Evolutionary conservation across 2,113 vertebrate species (phyloP).

Genomic region (Sebastes fasciatus): DNA sequence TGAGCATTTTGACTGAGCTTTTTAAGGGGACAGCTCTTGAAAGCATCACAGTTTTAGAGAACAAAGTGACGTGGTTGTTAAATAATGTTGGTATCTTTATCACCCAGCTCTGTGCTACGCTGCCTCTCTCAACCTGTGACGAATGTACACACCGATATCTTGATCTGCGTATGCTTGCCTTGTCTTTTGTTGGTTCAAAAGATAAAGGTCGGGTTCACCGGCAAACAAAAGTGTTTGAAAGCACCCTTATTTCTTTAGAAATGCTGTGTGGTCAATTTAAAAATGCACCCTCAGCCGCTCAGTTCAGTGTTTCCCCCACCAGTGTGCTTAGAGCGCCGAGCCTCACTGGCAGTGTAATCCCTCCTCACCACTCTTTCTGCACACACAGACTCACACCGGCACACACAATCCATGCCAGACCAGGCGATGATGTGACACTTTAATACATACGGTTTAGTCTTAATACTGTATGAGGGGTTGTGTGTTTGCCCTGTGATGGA

Average conservation of each 20-base stretch:
- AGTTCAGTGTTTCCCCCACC: constrained; percentile 17
- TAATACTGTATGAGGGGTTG: background rate
- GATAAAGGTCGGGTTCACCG: constrained; percentile 43
- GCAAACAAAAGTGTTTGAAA: constrained; percentile 59
- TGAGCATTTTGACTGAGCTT: background rate
- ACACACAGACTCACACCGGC: constrained; percentile 31
- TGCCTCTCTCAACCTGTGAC: background rate
- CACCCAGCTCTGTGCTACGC: background rate
- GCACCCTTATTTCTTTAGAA: constrained; percentile 62
- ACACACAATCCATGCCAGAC: constrained; percentile 24
- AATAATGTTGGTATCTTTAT: background rate
- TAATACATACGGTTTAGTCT: background rate
- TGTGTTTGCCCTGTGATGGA: constrained; percentile 1
- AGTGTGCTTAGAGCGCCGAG: constrained; percentile 39
- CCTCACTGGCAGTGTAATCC: constrained; percentile 60
- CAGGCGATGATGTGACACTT: constrained; percentile 6
- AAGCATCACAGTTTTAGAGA: background rate
- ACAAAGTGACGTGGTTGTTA: background rate
- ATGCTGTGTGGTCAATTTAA: constrained; percentile 78
- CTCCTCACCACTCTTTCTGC: constrained; percentile 44
- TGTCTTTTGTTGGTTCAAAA: constrained; percentile 51
- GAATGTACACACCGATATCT: background rate
- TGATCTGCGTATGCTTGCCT: constrained; percentile 31
- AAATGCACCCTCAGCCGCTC: constrained; percentile 74
- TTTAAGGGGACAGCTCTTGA: background rate